Conservation (phyloP, 2,888 invertebrate genomes). For the Drosophila pegasa region DNA sequence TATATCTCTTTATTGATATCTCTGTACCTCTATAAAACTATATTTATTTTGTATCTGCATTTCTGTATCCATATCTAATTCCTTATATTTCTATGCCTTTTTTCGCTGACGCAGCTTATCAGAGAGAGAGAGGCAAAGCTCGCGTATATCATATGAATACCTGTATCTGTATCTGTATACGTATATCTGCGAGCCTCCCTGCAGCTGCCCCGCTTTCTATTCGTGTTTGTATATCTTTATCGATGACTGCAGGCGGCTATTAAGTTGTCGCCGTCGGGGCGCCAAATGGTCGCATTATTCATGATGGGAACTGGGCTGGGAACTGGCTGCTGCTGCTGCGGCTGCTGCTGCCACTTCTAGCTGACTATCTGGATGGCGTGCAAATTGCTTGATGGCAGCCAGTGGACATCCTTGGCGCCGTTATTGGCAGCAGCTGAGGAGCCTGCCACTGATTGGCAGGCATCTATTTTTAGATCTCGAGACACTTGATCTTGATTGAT, state of each 20-base stretch:
- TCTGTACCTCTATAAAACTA: neutral
- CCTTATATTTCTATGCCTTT: neutral
- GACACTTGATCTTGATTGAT: slow-evolving; percentile 78
- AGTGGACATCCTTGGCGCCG: slow-evolving; percentile 78
- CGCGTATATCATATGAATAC: slow-evolving; percentile 3
- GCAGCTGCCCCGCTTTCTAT: slow-evolving; percentile 5
- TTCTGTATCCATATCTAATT: neutral
- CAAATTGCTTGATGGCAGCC: slow-evolving; percentile 59
- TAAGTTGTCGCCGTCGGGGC: slow-evolving; percentile 78
- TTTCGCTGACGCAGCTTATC: slow-evolving; percentile 3
- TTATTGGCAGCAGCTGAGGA: slow-evolving; percentile 57
- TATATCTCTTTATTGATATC: neutral
- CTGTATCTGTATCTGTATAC: slow-evolving; percentile 2
- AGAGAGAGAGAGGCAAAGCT: neutral
- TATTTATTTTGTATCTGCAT: neutral
- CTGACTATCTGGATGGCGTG: slow-evolving; percentile 34
- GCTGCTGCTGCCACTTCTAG: slow-evolving; percentile 6
- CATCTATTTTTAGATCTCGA: slow-evolving; percentile 68
- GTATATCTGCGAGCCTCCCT: neutral
- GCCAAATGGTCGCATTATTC: slow-evolving; percentile 73
- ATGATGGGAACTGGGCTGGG: slow-evolving; percentile 73
- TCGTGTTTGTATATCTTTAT: slow-evolving; percentile 48
- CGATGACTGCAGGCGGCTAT: slow-evolving; percentile 67
- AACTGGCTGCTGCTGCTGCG: slow-evolving; percentile 10
- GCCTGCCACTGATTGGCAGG: slow-evolving; percentile 66